These are phyloP conservation scores for Pygmarrhopalites habei DNA, from an alignment of 1,140 invertebrate genomes.

Conservation along the genomic window DNA sequence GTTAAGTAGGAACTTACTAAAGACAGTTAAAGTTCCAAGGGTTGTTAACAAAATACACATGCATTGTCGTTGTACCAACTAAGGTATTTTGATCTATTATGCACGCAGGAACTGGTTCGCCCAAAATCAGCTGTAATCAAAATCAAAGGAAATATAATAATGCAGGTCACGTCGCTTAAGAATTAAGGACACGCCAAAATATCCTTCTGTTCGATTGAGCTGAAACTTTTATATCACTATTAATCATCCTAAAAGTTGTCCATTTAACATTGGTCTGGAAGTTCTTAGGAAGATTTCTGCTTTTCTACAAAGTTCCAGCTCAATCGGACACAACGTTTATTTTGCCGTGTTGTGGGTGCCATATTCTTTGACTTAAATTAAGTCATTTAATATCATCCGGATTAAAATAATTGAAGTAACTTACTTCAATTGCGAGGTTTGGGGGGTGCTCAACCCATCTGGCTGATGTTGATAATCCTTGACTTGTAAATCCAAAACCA, in stretches of 20 bases:
- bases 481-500: constrained; percentile 16
- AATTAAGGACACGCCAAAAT: no score
- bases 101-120: constrained; percentile 12
- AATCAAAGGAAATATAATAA: not conserved
- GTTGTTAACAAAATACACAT: constrained; percentile 13
- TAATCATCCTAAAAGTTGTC: no score
- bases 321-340: not conserved
- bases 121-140: constrained; percentile 10
- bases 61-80: constrained; percentile 10
- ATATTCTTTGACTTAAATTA: no score
- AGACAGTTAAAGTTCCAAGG: constrained; percentile 2
- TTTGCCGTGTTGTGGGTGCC: not conserved
- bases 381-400: not conserved
- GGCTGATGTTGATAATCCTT: not conserved
- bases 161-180: no score
- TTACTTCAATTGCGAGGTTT: constrained; percentile 18
- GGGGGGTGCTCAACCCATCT: constrained; percentile 24
- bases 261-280: no score
- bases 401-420: not conserved
- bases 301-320: no score
- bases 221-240: no score
- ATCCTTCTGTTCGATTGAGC: no score
- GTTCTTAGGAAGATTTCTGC: not conserved
- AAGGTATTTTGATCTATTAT: not conserved
- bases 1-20: not conserved